Evolutionary conservation across 2,888 invertebrate species (phyloP), one percentile per base, ranked within the genome.

Genomic region (Drosophila kambysellisi): DNA sequence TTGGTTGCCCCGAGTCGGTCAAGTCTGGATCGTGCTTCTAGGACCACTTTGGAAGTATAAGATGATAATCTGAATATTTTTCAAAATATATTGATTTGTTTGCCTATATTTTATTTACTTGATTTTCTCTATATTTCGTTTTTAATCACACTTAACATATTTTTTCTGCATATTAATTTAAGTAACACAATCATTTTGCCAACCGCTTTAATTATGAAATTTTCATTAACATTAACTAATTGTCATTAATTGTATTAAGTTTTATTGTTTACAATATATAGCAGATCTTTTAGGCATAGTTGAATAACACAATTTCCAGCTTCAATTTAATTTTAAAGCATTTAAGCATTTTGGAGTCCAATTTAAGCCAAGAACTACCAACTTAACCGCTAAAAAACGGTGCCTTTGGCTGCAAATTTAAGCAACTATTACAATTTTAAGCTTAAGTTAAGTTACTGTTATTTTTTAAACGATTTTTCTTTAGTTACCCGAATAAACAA

Each of bases 251-350:
- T 50, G 37, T 30, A 29, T 46, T 60, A 41, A 61, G 41, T 46
- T 69, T 76, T 78, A 70, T 76, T 74, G 29, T 56, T 56, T 17
- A 59, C 35, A 68, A 64, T 77, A 77, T 41, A 69, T 35, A 68
- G 37, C 41, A 48, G 20, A 70, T 37, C 32, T 33, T 53, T 53
- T 17, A 43, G 69, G 50, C 54, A 39, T 29, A 12, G 12, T 37
- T 25, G 15, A 58, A 25, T 9, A 17, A 37, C 37, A 25, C 17
- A 32, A 30, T 30, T 60, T 52, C 39, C 37, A 33, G 35, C 33
- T 52, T 32, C 7, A 41, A 51, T 46, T 46, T 60, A 25, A 51
- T 37, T 53, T 37, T 30, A 37, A n/a, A 50, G 51, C 33, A 32
- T 53, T 37, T 17, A 39, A 37, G 4, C 3, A 39, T 29, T 50